Evolutionary conservation across 2,888 invertebrate genomes (phyloP).

Genomic region (Spatulosminthurus flaviceps): DNA sequence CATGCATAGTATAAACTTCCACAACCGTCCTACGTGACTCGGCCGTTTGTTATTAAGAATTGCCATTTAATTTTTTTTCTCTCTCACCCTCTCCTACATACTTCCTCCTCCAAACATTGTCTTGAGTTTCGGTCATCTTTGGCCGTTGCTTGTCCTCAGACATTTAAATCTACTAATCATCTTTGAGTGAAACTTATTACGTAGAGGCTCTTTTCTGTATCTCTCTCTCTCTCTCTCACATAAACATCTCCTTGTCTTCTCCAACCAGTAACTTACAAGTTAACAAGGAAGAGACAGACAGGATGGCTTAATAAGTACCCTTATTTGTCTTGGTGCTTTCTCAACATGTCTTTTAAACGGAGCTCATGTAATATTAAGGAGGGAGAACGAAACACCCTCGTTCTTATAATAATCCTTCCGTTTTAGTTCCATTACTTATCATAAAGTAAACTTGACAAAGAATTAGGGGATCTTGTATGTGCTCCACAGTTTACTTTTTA

Average conservation of each 20-base stretch:
- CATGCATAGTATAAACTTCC: too few species aligned
- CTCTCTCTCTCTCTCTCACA: too few species aligned
- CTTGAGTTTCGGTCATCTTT: constrained; percentile 8
- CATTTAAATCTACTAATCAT: not conserved
- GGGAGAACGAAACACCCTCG: not conserved
- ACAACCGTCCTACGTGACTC: not conserved
- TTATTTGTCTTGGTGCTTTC: not conserved
- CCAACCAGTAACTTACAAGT: not conserved
- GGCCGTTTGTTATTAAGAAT: not conserved
- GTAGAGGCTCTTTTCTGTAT: not conserved
- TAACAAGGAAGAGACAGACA: not conserved
- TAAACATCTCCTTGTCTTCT: not conserved
- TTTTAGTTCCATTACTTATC: constrained; percentile 20
- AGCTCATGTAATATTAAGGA: not conserved
- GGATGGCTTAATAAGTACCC: not conserved
- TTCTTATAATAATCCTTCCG: constrained; percentile 10
- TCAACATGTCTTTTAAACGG: not conserved
- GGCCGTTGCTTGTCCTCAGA: not conserved
- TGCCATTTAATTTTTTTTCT: not conserved
- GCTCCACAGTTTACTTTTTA: too few species aligned
- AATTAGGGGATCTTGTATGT: too few species aligned
- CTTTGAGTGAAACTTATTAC: not conserved
- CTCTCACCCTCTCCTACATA: not conserved
- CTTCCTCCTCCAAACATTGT: not conserved
- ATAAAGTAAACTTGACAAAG: constrained; percentile 16